Evolutionary conservation across 1,140 invertebrate species (phyloP).

Genomic region (Drosophila lini): DNA sequence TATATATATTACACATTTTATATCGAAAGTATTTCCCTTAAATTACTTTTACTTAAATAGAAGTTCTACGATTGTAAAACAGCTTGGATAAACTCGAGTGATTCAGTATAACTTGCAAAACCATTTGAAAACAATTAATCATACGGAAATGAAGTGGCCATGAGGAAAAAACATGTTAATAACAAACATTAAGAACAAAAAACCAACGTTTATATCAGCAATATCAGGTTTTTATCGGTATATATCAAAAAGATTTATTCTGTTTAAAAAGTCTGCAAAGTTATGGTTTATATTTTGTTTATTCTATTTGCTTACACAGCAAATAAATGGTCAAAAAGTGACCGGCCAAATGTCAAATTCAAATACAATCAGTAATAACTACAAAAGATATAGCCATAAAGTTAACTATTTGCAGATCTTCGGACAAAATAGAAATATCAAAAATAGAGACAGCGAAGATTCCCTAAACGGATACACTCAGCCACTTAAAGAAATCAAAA

Average conservation of each 20-base stretch:
- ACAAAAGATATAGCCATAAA: not conserved
- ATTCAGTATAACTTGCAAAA: not conserved
- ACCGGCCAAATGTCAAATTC: conserved; percentile 29
- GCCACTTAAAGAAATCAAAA: conserved; percentile 10
- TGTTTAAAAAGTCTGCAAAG: conserved; percentile 21
- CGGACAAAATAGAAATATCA: not conserved
- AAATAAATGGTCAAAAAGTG: conserved; percentile 36
- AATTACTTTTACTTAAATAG: not conserved
- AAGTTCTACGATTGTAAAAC: not conserved
- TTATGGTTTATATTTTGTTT: conserved; percentile 54
- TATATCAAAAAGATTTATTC: conserved; percentile 2
- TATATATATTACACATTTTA: conserved; percentile 25
- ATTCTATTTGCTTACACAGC: conserved; percentile 51
- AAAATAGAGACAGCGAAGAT: not conserved
- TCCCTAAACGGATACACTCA: not conserved
- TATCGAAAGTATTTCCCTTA: conserved; percentile 14
- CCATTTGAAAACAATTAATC: conserved; percentile 8
- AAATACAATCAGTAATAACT: conserved; percentile 12
- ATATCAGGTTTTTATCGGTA: not conserved
- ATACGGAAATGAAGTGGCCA: conserved; percentile 35
- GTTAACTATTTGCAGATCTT: conserved; percentile 1
- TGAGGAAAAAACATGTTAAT: conserved; percentile 64
- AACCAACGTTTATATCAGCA: conserved; percentile 10
- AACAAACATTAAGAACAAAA: conserved; percentile 47
- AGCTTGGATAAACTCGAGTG: not conserved